A percentile compares a stretch with the other conserved stretches of the same genome.
phyloP scores from a whole-genome alignment of 2,113 vertebrate species.

The Atherinomorus stipes region DNA sequence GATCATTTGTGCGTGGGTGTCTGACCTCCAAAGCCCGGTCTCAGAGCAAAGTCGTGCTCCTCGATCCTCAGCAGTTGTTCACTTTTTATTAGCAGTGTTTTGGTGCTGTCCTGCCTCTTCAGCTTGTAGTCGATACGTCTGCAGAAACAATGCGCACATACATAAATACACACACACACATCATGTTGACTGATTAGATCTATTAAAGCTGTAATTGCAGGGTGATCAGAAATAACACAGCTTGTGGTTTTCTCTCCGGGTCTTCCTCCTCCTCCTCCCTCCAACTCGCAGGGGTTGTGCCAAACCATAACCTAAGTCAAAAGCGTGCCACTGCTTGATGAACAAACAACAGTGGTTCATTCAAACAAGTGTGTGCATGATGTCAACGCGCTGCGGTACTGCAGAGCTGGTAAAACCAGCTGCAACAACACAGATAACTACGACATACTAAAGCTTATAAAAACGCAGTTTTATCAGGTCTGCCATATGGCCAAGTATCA shows the following conservation, averaged over 20 bases:
- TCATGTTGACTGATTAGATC: constrained; percentile 18
- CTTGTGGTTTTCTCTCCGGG: constrained; percentile 15
- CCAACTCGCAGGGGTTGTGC: not conserved
- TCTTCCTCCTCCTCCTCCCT: not conserved
- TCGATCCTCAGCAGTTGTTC: constrained; percentile 91
- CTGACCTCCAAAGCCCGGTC: constrained; percentile 93
- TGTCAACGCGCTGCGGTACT: not conserved
- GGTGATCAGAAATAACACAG: constrained; percentile 33
- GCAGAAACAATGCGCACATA: constrained; percentile 33
- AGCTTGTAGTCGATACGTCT: constrained; percentile 88
- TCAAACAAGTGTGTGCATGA: not conserved
- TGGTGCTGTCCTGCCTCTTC: constrained; percentile 89
- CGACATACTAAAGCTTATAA: too few relatives aligned
- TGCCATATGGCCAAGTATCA: too few relatives aligned
- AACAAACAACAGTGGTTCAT: not conserved
- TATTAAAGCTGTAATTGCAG: constrained; percentile 36
- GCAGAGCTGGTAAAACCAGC: not conserved
- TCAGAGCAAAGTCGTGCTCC: constrained; percentile 92
- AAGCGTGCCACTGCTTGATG: not conserved
- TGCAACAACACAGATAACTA: not conserved
- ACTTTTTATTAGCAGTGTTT: constrained; percentile 86
- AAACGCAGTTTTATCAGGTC: too few relatives aligned
- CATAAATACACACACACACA: constrained; percentile 15
- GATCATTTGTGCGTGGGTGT: constrained; percentile 19
- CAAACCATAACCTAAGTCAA: constrained; percentile 19